Evolutionary conservation across 2,113 vertebrate genomes (phyloP), one percentile per base, ranked within the genome.

Genomic region (Oncorhynchus mykiss): DNA sequence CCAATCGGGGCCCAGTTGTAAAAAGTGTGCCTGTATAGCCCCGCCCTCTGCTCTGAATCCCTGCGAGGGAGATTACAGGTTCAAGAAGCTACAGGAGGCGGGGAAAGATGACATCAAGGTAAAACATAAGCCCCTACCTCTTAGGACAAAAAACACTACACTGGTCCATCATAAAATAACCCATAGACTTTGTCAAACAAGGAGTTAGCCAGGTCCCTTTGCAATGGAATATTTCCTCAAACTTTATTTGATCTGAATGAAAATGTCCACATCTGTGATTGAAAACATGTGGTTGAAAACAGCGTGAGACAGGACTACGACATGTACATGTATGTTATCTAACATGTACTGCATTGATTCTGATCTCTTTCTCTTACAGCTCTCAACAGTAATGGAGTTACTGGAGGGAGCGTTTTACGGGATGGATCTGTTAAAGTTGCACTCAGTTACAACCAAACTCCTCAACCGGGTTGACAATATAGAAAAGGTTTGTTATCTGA

Each of bases 331-430:
- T 45, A 12, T 1, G 2, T 45, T 45, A 11, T 45, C 39, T 3
- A 45, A 45, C 12, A 45, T 12, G 9, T 45, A 45, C 39, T 45
- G 39, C 39, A 11, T 12, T 11, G 39, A 45, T 45, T 45, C 39
- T 45, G 39, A 45, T 45, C 39, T 11, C 39, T 45, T 9, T 45
- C 39, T 45, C 9, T 45, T 45, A 45, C 39, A 45, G 39, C 39
- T 45, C 39, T 45, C 39, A 45, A 45, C 39, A 45, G 39, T 45
- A 45, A 45, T 45, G 39, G 59, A 62, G n/a, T 92, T 99, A 91
- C 93, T 99, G 84, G 97, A 99, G 91, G 95, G 94, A 3, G 95
- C 96, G 16, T 96, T 97, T 81, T 97, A 96, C 48, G 96, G 97
- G 51, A 91, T 98, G 85, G 97, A 99, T 88, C 93, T 99, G 14